A percentile compares a stretch with the other conserved stretches of the same genome.
Evolutionary conservation across 2,797 vertebrate genomes (phyloP).

Genomic region (Acropternis orthonyx): DNA sequence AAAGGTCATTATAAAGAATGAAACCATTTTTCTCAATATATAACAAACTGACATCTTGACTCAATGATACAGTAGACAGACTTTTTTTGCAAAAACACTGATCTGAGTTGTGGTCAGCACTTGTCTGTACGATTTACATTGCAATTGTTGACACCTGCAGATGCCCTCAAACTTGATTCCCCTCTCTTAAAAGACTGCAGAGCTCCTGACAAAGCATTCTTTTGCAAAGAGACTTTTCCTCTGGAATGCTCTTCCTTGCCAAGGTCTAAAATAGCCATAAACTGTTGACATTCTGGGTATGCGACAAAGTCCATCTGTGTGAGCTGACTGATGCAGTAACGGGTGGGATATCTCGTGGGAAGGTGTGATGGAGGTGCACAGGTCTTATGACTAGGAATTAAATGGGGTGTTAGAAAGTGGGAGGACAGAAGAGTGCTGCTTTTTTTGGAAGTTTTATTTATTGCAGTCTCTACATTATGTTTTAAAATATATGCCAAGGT

Average conservation of each 20-base stretch:
- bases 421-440: conserved; percentile 47
- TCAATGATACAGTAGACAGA: neutral
- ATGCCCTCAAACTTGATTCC: neutral
- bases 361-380: conserved; percentile 38
- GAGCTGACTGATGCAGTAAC: conserved; percentile 22
- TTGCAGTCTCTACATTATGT: conserved; percentile 15
- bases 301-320: conserved; percentile 57
- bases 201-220: conserved; percentile 43
- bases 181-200: neutral
- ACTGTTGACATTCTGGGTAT: conserved; percentile 43
- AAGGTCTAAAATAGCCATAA: conserved; percentile 64
- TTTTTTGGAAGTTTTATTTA: conserved; percentile 57
- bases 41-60: neutral
- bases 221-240: conserved; percentile 17
- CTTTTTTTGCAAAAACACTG: conserved; percentile 16
- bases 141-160: conserved; percentile 15
- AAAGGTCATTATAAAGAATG: conserved; percentile 12
- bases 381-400: conserved; percentile 55
- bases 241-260: conserved; percentile 52
- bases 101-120: conserved; percentile 39
- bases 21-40: neutral
- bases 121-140: conserved; percentile 17
- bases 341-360: conserved; percentile 55
- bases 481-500: conserved; percentile 37
- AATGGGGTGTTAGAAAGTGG: conserved; percentile 57